phyloP scores from a whole-genome alignment of 37 sponge, comb jelly and placozoan genomes.

The Spongia lamella region DNA sequence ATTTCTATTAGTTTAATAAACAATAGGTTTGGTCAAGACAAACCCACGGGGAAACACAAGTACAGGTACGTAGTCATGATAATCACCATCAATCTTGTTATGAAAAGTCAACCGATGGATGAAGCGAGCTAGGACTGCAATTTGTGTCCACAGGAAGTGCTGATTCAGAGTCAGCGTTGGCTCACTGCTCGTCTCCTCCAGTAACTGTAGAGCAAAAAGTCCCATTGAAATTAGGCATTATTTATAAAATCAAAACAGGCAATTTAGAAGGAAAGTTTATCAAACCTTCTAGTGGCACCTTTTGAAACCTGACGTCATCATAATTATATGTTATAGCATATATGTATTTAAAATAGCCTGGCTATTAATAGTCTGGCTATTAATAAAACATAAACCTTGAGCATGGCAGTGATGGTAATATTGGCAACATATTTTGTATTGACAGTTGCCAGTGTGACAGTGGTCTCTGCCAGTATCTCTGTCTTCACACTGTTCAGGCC shows the following conservation, averaged over 20 bases:
- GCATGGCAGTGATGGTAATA: conserved; percentile 59
- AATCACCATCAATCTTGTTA: conserved; percentile 72
- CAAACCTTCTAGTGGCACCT: too few relatives aligned
- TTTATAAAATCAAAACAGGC: too few relatives aligned
- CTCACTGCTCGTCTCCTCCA: conserved; percentile 47
- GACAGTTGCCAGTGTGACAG: conserved; percentile 62
- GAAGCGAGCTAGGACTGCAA: conserved; percentile 57
- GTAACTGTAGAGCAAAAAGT: conserved; percentile 10
- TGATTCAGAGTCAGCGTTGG: conserved; percentile 36
- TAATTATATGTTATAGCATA: too few relatives aligned
- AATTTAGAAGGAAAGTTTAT: too few relatives aligned
- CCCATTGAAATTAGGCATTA: too few relatives aligned
- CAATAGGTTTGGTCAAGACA: too few relatives aligned
- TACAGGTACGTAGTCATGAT: background rate
- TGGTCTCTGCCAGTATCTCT: conserved; percentile 67
- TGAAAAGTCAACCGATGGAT: conserved; percentile 73
- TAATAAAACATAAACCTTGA: conserved; percentile 38
- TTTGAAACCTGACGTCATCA: too few relatives aligned
- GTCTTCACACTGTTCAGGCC: conserved; percentile 56
- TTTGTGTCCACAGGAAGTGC: conserved; percentile 65
- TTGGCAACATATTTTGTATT: conserved; percentile 38
- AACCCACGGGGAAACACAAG: background rate
- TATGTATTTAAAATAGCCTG: background rate
- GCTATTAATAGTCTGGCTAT: background rate
- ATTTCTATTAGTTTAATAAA: too few relatives aligned